Conservation (phyloP, 2,113 vertebrate species). For the Takifugu bimaculatus region DNA sequence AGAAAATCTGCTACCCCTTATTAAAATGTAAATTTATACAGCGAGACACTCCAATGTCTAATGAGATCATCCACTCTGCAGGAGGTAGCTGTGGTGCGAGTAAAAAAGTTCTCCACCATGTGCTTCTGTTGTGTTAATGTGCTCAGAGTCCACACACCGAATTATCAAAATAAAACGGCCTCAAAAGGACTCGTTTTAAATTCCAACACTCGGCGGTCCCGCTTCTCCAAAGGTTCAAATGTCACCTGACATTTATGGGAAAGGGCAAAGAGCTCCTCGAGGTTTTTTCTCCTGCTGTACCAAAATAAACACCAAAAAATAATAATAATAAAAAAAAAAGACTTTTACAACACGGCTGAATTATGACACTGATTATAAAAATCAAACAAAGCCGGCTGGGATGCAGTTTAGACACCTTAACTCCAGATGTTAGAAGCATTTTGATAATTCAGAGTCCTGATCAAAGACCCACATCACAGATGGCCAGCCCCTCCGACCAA, state of each 20-base stretch:
- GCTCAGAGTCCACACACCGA: conserved; percentile 2
- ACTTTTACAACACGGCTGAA: too few species aligned
- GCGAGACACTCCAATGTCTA: conserved; percentile 57
- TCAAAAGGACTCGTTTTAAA: background rate
- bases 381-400: conserved; percentile 35
- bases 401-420: conserved; percentile 38
- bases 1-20: conserved; percentile 44
- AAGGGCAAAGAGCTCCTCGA: conserved; percentile 9
- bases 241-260: conserved; percentile 14
- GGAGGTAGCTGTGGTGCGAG: conserved; percentile 47
- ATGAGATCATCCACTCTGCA: conserved; percentile 63
- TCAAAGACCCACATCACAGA: conserved; percentile 45
- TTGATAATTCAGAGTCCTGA: conserved; percentile 25
- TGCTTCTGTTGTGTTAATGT: conserved; percentile 32
- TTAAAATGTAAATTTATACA: conserved; percentile 65
- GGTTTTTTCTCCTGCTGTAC: conserved; percentile 3
- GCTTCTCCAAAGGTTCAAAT: conserved; percentile 1
- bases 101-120: conserved; percentile 36
- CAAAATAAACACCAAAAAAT: conserved; percentile 22
- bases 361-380: background rate
- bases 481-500: conserved; percentile 40
- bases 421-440: conserved; percentile 40
- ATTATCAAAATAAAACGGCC: background rate
- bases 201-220: background rate
- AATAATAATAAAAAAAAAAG: too few species aligned